Conservation (phyloP, 2,888 invertebrate species). For the Ditula angustiorana region DNA sequence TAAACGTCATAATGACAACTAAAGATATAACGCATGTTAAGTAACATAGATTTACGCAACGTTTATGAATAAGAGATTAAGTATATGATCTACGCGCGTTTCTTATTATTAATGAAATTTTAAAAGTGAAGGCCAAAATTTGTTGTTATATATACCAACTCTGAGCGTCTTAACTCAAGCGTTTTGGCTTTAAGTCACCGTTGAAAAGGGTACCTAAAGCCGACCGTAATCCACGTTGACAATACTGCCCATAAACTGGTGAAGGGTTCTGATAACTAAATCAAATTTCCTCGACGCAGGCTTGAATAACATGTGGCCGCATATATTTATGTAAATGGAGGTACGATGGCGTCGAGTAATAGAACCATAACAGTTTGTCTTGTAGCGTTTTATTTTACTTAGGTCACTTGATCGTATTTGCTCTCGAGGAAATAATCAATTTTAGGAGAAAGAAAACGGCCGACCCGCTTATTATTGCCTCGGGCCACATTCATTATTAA, state of each 20-base stretch:
- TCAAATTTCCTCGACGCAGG: constrained; percentile 49
- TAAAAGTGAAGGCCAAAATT: constrained; percentile 22
- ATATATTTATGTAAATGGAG: constrained; percentile 40
- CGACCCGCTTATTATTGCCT: constrained; percentile 22
- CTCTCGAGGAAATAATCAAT: constrained; percentile 29
- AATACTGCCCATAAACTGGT: constrained; percentile 52
- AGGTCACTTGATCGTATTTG: constrained; percentile 16
- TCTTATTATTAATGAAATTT: constrained; percentile 12
- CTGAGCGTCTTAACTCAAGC: constrained; percentile 33
- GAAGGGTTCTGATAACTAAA: constrained; percentile 51
- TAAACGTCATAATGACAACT: too few species aligned
- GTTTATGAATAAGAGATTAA: too few species aligned
- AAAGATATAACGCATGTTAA: too few species aligned
- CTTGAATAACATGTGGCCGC: constrained; percentile 39
- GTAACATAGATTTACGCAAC: too few species aligned
- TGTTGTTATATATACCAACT: constrained; percentile 11
- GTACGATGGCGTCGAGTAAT: constrained; percentile 22
- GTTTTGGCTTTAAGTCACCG: constrained; percentile 43
- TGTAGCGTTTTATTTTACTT: constrained; percentile 29
- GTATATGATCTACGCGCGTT: constrained; percentile 9
- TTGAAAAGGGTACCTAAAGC: constrained; percentile 46
- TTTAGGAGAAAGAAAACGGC: constrained; percentile 5
- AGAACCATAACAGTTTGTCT: constrained; percentile 26
- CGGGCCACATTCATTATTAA: constrained; percentile 22
- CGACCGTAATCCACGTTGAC: constrained; percentile 52